A percentile compares a stretch with the other conserved stretches of the same genome.
Evolutionary conservation across 2,113 vertebrate species (phyloP).

Genomic region (Carassius auratus): DNA sequence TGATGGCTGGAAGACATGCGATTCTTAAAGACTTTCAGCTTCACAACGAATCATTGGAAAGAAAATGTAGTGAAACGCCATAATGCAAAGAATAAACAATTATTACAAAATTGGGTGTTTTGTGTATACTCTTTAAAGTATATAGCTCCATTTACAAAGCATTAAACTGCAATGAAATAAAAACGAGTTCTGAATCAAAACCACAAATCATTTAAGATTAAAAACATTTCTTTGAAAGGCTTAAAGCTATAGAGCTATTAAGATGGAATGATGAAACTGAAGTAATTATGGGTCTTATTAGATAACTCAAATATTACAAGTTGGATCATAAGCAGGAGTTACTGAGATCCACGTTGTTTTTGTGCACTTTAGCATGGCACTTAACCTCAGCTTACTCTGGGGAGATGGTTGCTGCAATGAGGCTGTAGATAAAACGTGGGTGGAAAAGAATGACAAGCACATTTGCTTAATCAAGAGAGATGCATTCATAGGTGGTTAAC

Average conservation of each 20-base stretch:
- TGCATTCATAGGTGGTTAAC: neutral
- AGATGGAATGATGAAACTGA: neutral
- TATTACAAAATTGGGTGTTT: neutral
- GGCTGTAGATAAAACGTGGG: conserved; percentile 16
- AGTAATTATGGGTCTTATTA: neutral
- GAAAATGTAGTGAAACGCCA: conserved; percentile 20
- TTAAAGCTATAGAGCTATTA: neutral
- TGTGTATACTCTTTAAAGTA: neutral
- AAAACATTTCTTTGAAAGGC: no score
- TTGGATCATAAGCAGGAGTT: neutral
- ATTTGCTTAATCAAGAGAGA: conserved; percentile 29
- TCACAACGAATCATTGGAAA: neutral
- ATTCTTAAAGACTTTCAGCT: conserved; percentile 8
- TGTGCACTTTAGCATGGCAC: neutral
- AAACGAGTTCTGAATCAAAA: neutral
- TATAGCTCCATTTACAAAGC: neutral
- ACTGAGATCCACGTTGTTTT: neutral
- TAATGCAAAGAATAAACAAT: neutral
- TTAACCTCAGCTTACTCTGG: conserved; percentile 3
- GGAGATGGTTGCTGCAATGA: neutral
- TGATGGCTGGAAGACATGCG: conserved; percentile 1
- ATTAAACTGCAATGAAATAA: conserved; percentile 1
- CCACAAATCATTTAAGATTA: neutral
- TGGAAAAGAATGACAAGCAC: neutral
- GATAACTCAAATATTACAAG: conserved; percentile 1